Conservation (phyloP, 1,140 invertebrate species). For the Homarus americanus region DNA sequence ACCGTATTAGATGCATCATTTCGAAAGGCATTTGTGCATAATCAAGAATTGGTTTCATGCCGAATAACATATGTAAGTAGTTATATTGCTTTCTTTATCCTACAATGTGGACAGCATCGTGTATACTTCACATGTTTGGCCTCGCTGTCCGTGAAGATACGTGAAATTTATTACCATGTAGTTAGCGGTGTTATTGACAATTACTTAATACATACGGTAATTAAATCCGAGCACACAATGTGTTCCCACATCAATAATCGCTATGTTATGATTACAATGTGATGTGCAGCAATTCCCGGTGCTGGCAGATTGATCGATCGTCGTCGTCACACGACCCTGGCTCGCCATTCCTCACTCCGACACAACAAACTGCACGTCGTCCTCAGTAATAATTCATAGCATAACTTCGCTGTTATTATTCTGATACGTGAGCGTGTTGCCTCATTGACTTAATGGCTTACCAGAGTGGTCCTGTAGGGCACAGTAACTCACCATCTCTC, state of each 20-base stretch:
- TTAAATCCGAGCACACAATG: neutral
- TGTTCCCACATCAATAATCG: neutral
- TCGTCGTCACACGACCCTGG: neutral
- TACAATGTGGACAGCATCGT: too few species aligned
- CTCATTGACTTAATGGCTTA: neutral
- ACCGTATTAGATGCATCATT: too few species aligned
- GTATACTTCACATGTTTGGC: too few species aligned
- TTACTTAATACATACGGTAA: neutral
- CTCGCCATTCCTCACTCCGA: neutral
- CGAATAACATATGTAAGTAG: too few species aligned
- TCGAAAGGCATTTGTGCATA: too few species aligned
- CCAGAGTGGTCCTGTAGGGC: neutral
- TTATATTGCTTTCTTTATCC: too few species aligned
- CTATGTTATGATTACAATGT: neutral
- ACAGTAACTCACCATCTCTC: neutral
- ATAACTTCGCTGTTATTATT: neutral
- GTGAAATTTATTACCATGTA: too few species aligned
- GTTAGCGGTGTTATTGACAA: neutral
- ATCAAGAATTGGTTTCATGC: too few species aligned
- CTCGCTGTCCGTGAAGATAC: too few species aligned
- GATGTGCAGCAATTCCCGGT: neutral
- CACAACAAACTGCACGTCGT: neutral
- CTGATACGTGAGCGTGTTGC: neutral
- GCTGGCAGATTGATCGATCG: neutral
- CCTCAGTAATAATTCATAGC: neutral